Evolutionary conservation across 2,888 invertebrate genomes (phyloP).

Genomic region (Odontomyia ornata): DNA sequence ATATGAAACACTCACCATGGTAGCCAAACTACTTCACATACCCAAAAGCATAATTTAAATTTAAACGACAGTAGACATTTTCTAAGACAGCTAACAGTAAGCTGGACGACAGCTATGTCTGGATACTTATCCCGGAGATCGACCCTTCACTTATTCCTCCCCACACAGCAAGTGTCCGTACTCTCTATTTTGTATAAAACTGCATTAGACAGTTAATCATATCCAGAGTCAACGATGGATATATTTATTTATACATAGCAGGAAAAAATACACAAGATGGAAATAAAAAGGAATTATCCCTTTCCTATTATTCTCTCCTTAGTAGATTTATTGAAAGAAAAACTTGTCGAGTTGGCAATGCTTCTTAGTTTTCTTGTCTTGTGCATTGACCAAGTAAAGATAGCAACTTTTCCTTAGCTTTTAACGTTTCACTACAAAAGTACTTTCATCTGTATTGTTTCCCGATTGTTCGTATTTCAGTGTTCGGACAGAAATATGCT

Average conservation of each 20-base stretch:
- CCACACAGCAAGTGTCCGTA: slow-evolving; percentile 50
- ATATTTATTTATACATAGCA: too few species aligned
- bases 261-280: neutral
- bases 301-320: slow-evolving; percentile 30
- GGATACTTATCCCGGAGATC: neutral
- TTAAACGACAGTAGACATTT: too few species aligned
- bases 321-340: neutral
- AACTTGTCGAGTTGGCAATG: slow-evolving; percentile 4
- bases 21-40: too few species aligned
- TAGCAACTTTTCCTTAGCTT: slow-evolving; percentile 7
- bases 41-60: too few species aligned
- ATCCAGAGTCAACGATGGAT: slow-evolving; percentile 9
- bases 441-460: neutral
- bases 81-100: too few species aligned
- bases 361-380: neutral
- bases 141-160: neutral
- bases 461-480: slow-evolving; percentile 25
- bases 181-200: slow-evolving; percentile 45
- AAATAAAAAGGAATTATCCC: slow-evolving; percentile 38
- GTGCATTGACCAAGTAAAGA: neutral
- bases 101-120: slow-evolving; percentile 13
- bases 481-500: slow-evolving; percentile 46
- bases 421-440: neutral
- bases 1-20: too few species aligned
- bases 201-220: slow-evolving; percentile 51